Conservation (phyloP, 2,113 vertebrate species). For the Chrysemys picta region DNA sequence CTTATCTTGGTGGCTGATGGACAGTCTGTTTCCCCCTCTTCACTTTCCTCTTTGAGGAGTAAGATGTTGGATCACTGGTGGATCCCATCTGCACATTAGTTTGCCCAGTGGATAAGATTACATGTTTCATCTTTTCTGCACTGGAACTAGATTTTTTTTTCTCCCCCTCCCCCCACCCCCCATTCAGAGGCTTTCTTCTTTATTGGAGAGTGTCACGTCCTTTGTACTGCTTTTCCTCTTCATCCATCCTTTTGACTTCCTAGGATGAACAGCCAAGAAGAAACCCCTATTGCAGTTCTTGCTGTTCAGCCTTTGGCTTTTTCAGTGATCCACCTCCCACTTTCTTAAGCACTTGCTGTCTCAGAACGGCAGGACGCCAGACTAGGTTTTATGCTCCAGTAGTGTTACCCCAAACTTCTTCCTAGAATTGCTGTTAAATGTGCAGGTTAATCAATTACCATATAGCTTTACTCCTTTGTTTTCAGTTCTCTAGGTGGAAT, state of each 20-base stretch:
- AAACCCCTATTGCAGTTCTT: conserved; percentile 27
- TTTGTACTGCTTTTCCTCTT: conserved; percentile 46
- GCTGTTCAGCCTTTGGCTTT: conserved; percentile 33
- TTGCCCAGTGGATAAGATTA: conserved; percentile 55
- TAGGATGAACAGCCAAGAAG: conserved; percentile 34
- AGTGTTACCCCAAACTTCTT: background rate
- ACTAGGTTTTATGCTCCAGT: background rate
- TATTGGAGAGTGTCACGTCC: conserved; percentile 50
- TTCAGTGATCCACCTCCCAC: background rate
- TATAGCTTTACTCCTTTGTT: fast-evolving
- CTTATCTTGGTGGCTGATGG: background rate
- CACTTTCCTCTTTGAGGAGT: background rate
- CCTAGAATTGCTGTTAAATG: background rate
- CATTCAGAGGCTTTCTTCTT: conserved; percentile 41
- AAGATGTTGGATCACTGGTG: conserved; percentile 32
- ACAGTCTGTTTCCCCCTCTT: background rate
- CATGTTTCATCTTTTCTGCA: conserved; percentile 50
- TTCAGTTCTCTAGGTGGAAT: background rate
- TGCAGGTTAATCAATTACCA: background rate
- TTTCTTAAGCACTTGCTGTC: background rate
- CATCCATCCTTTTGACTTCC: conserved; percentile 37
- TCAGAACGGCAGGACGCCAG: background rate
- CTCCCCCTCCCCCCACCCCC: no score
- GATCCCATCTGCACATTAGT: conserved; percentile 9
- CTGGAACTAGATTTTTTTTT: conserved; percentile 39